phyloP scores from a whole-genome alignment of 2,888 invertebrate genomes.

The Leptarthrus brevirostris region DNA sequence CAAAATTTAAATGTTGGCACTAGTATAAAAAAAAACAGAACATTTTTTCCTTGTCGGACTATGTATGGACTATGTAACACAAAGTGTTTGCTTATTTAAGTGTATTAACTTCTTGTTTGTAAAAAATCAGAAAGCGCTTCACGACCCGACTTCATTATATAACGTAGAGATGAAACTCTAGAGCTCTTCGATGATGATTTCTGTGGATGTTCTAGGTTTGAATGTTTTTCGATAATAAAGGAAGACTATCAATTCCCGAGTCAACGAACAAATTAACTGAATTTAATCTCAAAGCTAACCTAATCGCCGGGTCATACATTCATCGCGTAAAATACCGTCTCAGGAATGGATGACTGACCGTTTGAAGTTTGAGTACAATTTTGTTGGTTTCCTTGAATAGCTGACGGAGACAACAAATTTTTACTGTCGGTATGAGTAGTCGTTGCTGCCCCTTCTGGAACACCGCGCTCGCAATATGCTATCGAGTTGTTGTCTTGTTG shows the following conservation, averaged over 20 bases:
- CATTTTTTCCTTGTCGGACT: no score
- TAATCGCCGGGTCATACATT: constrained; percentile 83
- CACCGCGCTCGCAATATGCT: constrained; percentile 72
- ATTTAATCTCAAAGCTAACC: constrained; percentile 55
- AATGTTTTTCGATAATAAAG: constrained; percentile 13
- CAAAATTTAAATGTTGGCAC: no score
- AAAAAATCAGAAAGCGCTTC: neutral
- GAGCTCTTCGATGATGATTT: constrained; percentile 10
- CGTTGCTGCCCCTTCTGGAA: constrained; percentile 80
- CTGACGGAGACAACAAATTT: constrained; percentile 67
- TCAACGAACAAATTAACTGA: neutral
- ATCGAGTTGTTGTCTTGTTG: constrained; percentile 53
- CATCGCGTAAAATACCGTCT: constrained; percentile 84
- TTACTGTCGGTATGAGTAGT: constrained; percentile 65
- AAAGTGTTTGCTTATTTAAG: no score
- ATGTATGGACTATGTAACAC: no score
- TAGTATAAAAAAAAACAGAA: no score
- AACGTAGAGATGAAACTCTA: neutral
- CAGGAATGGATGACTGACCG: constrained; percentile 57
- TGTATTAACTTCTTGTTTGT: no score
- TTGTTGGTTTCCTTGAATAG: constrained; percentile 67
- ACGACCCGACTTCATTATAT: neutral
- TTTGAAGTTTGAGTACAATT: constrained; percentile 58
- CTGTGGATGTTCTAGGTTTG: neutral
- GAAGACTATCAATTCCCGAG: constrained; percentile 9